phyloP scores from a whole-genome alignment of 2,797 vertebrate genomes.

The Rhyacichthys aspro region DNA sequence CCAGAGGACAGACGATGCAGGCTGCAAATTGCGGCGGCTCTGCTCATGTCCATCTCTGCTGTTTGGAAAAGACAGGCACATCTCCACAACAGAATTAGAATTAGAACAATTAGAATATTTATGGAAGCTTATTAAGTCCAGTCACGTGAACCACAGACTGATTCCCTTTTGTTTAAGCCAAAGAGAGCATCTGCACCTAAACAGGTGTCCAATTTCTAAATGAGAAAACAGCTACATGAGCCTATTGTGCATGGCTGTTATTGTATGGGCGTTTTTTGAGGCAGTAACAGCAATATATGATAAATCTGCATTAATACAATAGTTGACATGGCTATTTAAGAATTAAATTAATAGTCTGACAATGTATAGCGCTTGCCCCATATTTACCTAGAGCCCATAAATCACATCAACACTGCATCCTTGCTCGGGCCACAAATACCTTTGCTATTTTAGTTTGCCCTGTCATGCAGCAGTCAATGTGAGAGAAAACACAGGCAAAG shows the following conservation, averaged over 20 bases:
- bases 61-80: not conserved
- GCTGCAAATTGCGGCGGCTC: slow-evolving; percentile 13
- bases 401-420: not conserved
- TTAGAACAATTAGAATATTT: slow-evolving; percentile 12
- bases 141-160: not conserved
- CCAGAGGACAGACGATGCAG: slow-evolving; percentile 26
- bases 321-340: too few species aligned
- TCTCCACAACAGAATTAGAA: slow-evolving; percentile 16
- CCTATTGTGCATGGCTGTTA: not conserved
- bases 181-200: slow-evolving; percentile 22
- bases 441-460: slow-evolving; percentile 1
- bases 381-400: not conserved
- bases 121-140: slow-evolving; percentile 16
- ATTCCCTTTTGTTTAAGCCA: slow-evolving; percentile 16
- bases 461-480: not conserved
- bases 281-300: too few species aligned
- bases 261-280: not conserved
- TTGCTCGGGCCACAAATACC: not conserved
- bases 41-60: slow-evolving; percentile 13
- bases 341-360: not conserved
- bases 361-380: not conserved
- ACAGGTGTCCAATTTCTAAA: slow-evolving; percentile 19
- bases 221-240: not conserved
- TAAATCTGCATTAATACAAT: too few species aligned
- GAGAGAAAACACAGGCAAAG: not conserved